Evolutionary conservation across 2,888 invertebrate genomes (phyloP).

Genomic region (Plebejus anna): DNA sequence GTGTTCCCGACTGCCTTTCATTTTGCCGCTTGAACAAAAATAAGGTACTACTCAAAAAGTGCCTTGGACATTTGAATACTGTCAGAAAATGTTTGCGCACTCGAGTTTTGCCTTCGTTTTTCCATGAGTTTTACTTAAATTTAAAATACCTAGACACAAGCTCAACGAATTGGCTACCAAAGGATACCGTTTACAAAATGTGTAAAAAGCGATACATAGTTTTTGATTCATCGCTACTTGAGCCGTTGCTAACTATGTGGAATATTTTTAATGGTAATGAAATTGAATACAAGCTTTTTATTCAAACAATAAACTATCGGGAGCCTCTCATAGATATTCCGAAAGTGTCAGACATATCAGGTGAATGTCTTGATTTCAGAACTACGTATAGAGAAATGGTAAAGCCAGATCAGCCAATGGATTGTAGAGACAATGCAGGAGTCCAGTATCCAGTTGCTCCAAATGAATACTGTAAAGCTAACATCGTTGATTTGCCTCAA

Average conservation of each 20-base stretch:
- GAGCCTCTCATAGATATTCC: slow-evolving; percentile 61
- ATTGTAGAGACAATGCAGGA: slow-evolving; percentile 54
- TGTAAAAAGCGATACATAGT: slow-evolving; percentile 63
- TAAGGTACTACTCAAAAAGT: slow-evolving; percentile 61
- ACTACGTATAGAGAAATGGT: slow-evolving; percentile 70
- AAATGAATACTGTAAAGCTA: slow-evolving; percentile 49
- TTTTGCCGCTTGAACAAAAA: slow-evolving; percentile 56
- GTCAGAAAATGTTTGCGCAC: slow-evolving; percentile 55
- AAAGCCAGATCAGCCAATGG: slow-evolving; percentile 50
- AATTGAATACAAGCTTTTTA: slow-evolving; percentile 73
- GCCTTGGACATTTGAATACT: slow-evolving; percentile 67
- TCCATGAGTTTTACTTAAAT: slow-evolving; percentile 52
- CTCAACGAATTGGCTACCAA: slow-evolving; percentile 66
- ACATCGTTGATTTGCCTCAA: slow-evolving; percentile 54
- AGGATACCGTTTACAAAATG: slow-evolving; percentile 61
- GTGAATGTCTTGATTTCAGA: slow-evolving; percentile 56
- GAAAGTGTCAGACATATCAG: slow-evolving; percentile 58
- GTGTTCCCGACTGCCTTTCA: slow-evolving; percentile 66
- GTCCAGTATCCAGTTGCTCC: slow-evolving; percentile 63
- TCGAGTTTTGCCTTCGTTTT: slow-evolving; percentile 56
- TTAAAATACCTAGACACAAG: slow-evolving; percentile 60
- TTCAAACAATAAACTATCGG: slow-evolving; percentile 68
- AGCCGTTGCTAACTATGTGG: slow-evolving; percentile 68
- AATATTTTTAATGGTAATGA: slow-evolving; percentile 64
- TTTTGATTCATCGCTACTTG: slow-evolving; percentile 70